Evolutionary conservation across 2,888 invertebrate species (phyloP), one percentile per base, ranked within the genome.

Genomic region (Fragum sueziense): DNA sequence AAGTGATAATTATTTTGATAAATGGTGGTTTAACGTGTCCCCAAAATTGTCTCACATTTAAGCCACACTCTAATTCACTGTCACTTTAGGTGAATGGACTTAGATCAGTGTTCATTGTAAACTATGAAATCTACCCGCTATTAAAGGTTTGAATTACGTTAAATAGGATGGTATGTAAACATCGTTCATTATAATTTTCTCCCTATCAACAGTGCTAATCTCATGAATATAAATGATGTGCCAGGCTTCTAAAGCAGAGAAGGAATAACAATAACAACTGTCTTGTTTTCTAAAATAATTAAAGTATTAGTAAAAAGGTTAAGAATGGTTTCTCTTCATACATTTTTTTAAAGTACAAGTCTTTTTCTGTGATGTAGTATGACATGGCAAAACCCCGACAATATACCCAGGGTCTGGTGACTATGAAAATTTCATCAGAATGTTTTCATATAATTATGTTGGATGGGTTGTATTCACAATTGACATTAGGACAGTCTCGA

Each of bases 141-240:
- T 79, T 74, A 76, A 51, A 65, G 76, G 65, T 47, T 82, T n/a
- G 31, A 25, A 33, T 84, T 84, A 65, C 83, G 33, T 51, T n/a
- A 59, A 84, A 80, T 76, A 54, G 59, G 76, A 80, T 65, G 67
- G 73, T 34, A 41, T 61, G 70, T 70, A 75, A 68, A 78, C 74
- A 76, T 70, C 68, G 72, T 73, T 41, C 31, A 80, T 76, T 74
- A 76, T 84, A 78, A 84, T 80, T 80, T 78, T 70, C 67, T 27
- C 41, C 57, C 74, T 80, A 84, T 84, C 83, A 74, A 68, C 69
- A 29, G 31, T 17, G 27, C 31, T 57, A 70, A 84, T 80, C 83
- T 84, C 83, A 84, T 84, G 83, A 84, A 84, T 84, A 84, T 84
- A 80, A 84, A 84, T 84, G 78, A 78, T 78, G 37, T 80, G 83